These are phyloP conservation scores for Drosophila kikkawai DNA, from an alignment of 1,140 invertebrate species.

Conservation along the genomic window DNA sequence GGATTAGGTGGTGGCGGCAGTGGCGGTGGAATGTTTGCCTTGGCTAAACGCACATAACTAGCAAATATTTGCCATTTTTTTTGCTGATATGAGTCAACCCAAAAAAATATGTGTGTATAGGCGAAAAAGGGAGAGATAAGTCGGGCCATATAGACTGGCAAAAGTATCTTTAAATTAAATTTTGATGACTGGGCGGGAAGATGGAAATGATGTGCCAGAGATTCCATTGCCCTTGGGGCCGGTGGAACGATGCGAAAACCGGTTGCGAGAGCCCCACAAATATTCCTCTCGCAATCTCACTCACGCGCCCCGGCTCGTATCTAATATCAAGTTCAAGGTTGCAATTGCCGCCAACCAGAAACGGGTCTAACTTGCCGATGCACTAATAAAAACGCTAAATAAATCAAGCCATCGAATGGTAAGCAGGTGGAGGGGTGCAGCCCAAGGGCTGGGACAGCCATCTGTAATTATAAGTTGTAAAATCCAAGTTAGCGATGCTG, in stretches of 20 bases:
- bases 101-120: not conserved
- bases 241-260: conserved; percentile 50
- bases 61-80: conserved; percentile 73
- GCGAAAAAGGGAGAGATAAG: conserved; percentile 30
- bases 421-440: not conserved
- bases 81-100: conserved; percentile 60
- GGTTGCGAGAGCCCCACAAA: conserved; percentile 50
- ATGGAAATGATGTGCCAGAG: conserved; percentile 37
- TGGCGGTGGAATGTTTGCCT: conserved; percentile 60
- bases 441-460: conserved; percentile 12
- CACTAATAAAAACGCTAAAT: conserved; percentile 71
- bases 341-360: conserved; percentile 49
- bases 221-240: conserved; percentile 53
- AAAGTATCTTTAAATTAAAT: conserved; percentile 72
- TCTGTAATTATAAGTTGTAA: conserved; percentile 65
- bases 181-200: conserved; percentile 61
- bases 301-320: conserved; percentile 55
- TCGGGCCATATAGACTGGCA: conserved; percentile 43
- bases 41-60: conserved; percentile 71
- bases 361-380: conserved; percentile 67
- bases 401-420: conserved; percentile 42
- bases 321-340: conserved; percentile 83
- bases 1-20: conserved; percentile 43
- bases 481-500: conserved; percentile 24
- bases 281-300: conserved; percentile 35